Percentiles rank a stretch among this genome's conserved stretches.
Evolutionary conservation across 2,888 invertebrate genomes (phyloP).

Genomic region (Nymphalis polychloros): DNA sequence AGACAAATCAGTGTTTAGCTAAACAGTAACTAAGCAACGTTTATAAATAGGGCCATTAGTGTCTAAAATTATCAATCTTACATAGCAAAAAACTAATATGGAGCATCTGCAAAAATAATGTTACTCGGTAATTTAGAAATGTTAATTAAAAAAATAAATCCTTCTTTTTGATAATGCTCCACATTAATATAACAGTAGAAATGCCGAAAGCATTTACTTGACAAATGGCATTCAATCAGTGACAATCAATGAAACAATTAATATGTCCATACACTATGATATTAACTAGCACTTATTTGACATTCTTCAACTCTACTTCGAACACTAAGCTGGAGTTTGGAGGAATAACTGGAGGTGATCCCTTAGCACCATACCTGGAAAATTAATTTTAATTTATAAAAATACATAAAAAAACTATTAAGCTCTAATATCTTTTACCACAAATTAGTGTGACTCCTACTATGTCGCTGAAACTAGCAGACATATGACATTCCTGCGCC

Average conservation of each 20-base stretch:
- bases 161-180: constrained; percentile 42
- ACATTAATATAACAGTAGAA: constrained; percentile 40
- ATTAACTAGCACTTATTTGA: constrained; percentile 75
- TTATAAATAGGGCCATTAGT: too few species aligned
- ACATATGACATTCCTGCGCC: too few species aligned
- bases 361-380: constrained; percentile 87
- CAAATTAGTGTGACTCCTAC: neutral
- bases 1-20: too few species aligned
- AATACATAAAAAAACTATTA: neutral
- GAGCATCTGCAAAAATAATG: constrained; percentile 46
- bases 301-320: constrained; percentile 93
- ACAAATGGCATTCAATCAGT: constrained; percentile 55
- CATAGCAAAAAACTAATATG: constrained; percentile 45
- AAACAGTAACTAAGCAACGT: too few species aligned
- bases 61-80: constrained; percentile 27
- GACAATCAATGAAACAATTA: constrained; percentile 36
- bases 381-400: neutral
- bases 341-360: constrained; percentile 92
- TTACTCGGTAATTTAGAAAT: constrained; percentile 1
- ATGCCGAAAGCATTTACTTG: constrained; percentile 48
- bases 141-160: constrained; percentile 27
- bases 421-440: too few species aligned
- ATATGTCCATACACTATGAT: constrained; percentile 20
- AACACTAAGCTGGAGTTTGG: constrained; percentile 93
- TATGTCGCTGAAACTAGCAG: too few species aligned